These are phyloP conservation scores for Aphodius granarius DNA, from an alignment of 2,888 invertebrate genomes.

Conservation along the genomic window DNA sequence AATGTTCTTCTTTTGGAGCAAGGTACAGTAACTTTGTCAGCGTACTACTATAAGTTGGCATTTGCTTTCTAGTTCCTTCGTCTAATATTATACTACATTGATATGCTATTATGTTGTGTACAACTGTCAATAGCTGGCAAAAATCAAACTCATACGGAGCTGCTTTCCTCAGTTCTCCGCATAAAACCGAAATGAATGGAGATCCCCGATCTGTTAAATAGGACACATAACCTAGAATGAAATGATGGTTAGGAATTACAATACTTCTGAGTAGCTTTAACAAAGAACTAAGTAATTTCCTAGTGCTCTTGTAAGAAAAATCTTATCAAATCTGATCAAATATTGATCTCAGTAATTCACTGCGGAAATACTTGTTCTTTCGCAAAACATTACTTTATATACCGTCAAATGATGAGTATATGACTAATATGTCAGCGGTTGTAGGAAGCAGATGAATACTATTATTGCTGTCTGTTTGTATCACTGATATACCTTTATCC, in stretches of 20 bases:
- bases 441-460: neutral
- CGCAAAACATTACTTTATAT: neutral
- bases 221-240: neutral
- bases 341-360: too few relatives aligned
- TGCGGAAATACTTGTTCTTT: neutral
- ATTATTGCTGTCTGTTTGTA: neutral
- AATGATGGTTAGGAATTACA: neutral
- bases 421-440: neutral
- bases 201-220: neutral
- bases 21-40: neutral
- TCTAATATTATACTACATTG: neutral
- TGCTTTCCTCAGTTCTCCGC: neutral
- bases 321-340: too few relatives aligned
- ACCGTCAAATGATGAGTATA: conserved; percentile 6
- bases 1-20: too few relatives aligned
- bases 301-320: too few relatives aligned
- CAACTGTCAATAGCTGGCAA: neutral
- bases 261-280: neutral
- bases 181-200: neutral
- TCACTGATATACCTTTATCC: neutral
- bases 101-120: neutral
- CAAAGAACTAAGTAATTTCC: too few relatives aligned
- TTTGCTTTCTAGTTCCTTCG: neutral
- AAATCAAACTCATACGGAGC: neutral
- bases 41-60: conserved; percentile 5